Base-by-base conservation (phyloP, 1,140 invertebrate genomes). In the Drosophila asahinai region DNA sequence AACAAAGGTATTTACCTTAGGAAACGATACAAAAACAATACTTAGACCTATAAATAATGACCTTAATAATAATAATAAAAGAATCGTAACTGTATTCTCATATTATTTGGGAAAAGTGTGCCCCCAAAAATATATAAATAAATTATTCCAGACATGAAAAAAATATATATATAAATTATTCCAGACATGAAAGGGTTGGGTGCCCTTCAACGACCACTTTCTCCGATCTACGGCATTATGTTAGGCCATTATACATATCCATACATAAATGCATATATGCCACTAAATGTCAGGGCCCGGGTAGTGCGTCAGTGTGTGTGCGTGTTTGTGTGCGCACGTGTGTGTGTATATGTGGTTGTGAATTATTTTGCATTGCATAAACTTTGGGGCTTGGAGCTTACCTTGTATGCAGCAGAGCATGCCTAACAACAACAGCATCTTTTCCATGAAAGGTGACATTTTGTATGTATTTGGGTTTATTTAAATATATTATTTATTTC, bases 391-490 rank as follows among this genome's bases (percentile, higher is more conserved):
- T 86, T 77, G 22, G 22, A 91, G 47, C 81, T 86, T 80, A 92
- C 91, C 86, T 83, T 92, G 91, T 81, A 92, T 83, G 78, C 91
- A 92, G 77, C 86, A 92, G 55, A 92, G 68, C 47, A 89, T 52
- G 77, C 86, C 91, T 68, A 92, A 65, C 51, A 92, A 59, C 43
- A 92, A 66, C 73, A 92, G 36, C 68, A 66, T 79, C 77, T 91
- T 92, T 63, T 92, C 86, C 81, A 89, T 72, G 70, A 91, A 77
- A 48, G 91, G 91, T 71, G 91, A 89, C 91, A 92, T 92, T 78
- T 57, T 76, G 36, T 59, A 22, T 72, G 52, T 51, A 64, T 62
- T 81, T 70, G 25, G 25, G 38, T 36, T 67, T 55, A 40, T 76
- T 61, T 8, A 12, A 47, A 59, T 71, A 43, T 48, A 48, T 61